These are phyloP conservation scores for Anoplopoma fimbria DNA, from an alignment of 2,113 vertebrate species.

Conservation along the genomic window DNA sequence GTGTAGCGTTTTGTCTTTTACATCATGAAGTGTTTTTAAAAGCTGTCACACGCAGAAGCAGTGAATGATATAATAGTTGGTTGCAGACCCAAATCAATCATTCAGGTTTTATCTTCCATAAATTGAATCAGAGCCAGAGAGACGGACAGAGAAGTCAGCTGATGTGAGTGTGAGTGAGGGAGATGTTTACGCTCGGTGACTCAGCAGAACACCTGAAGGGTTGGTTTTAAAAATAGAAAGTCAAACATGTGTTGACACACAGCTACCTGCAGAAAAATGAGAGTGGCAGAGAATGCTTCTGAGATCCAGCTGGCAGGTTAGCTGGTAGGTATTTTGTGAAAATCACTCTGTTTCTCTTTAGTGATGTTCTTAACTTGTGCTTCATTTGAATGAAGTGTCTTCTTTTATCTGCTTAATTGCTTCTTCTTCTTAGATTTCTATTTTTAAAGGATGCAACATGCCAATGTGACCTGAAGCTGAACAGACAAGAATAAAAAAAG, in stretches of 20 bases:
- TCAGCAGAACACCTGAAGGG: constrained; percentile 36
- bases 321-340: neutral
- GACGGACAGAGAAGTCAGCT: neutral
- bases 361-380: too few species aligned
- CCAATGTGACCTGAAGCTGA: neutral
- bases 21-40: neutral
- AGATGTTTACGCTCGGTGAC: constrained; percentile 15
- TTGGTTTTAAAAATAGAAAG: constrained; percentile 24
- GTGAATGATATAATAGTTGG: neutral
- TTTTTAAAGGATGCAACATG: neutral
- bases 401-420: too few species aligned
- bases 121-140: neutral
- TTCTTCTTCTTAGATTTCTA: neutral
- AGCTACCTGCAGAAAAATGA: neutral
- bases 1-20: neutral
- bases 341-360: neutral
- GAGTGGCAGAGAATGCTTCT: neutral
- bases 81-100: neutral
- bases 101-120: constrained; percentile 1
- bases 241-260: neutral
- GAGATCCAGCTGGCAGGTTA: neutral
- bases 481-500: too few species aligned
- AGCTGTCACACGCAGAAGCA: neutral
- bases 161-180: neutral
- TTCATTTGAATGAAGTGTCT: neutral